Evolutionary conservation across 2,113 vertebrate genomes (phyloP).

Genomic region (Muntiacus reevesi): DNA sequence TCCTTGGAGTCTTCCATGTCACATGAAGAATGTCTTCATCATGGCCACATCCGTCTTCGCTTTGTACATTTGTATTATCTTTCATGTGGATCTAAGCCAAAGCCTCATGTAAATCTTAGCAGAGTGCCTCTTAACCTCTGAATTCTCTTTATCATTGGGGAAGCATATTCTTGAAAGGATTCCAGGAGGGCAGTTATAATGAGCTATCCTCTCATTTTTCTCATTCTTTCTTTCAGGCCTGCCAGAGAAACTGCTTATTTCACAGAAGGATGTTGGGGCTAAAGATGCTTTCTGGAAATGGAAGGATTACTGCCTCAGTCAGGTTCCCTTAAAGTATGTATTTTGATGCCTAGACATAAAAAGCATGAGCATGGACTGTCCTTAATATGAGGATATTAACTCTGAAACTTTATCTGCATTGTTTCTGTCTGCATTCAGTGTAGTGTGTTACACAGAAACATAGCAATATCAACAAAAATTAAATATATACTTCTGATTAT

Average conservation of each 20-base stretch:
- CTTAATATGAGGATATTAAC: not conserved
- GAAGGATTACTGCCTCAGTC: not conserved
- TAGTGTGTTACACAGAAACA: not conserved
- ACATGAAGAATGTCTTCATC: not conserved
- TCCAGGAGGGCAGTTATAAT: slow-evolving; percentile 28
- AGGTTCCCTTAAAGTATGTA: not conserved
- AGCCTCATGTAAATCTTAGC: not conserved
- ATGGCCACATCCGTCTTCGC: not conserved
- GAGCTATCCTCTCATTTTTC: not conserved
- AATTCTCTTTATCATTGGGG: not conserved
- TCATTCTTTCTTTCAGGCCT: not conserved
- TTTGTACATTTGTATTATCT: not conserved
- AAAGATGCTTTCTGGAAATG: not conserved
- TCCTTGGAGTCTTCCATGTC: not conserved
- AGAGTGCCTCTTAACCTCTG: not conserved
- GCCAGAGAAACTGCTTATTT: slow-evolving; percentile 5
- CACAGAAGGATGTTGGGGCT: not conserved
- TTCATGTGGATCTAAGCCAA: not conserved
- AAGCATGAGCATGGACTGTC: not conserved
- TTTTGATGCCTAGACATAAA: slow-evolving; percentile 29
- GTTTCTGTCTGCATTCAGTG: not conserved
- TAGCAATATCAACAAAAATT: not conserved
- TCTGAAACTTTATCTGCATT: not conserved
- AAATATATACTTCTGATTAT: not conserved
- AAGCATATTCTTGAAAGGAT: slow-evolving; percentile 39